A percentile compares a stretch with the other conserved stretches of the same genome.
phyloP scores from a whole-genome alignment of 2,888 invertebrate species.

The Cylindroiulus punctatus region DNA sequence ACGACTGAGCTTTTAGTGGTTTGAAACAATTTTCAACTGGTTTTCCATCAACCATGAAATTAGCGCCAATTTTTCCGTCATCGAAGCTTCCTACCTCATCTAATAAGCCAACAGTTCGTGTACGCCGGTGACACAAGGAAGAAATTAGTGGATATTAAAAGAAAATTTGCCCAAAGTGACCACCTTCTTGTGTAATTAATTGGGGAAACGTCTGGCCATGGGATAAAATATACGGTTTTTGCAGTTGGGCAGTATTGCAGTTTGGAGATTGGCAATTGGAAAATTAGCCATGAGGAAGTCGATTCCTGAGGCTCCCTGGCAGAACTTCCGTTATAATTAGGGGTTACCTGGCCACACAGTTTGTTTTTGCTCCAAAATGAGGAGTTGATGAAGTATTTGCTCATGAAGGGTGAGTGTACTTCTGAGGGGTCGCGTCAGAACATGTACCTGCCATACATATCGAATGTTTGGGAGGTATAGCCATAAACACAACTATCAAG shows the following conservation, averaged over 20 bases:
- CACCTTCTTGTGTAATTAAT: conserved; percentile 21
- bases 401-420: background rate
- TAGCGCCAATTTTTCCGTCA: conserved; percentile 43
- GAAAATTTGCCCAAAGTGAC: background rate
- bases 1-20: background rate
- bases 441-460: background rate
- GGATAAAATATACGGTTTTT: background rate
- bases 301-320: background rate
- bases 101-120: background rate
- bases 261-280: background rate
- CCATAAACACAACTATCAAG: background rate
- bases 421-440: background rate
- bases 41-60: conserved; percentile 28
- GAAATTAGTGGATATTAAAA: conserved; percentile 23
- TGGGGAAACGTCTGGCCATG: background rate
- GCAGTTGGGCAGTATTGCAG: background rate
- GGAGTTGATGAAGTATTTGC: background rate
- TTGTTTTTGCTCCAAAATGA: background rate
- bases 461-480: background rate
- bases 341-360: background rate
- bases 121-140: background rate
- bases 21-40: conserved; percentile 25
- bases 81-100: conserved; percentile 15
- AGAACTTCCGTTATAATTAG: conserved; percentile 28
- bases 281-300: background rate